Conservation (phyloP, 1,140 invertebrate species). For the Bombus confusus region DNA sequence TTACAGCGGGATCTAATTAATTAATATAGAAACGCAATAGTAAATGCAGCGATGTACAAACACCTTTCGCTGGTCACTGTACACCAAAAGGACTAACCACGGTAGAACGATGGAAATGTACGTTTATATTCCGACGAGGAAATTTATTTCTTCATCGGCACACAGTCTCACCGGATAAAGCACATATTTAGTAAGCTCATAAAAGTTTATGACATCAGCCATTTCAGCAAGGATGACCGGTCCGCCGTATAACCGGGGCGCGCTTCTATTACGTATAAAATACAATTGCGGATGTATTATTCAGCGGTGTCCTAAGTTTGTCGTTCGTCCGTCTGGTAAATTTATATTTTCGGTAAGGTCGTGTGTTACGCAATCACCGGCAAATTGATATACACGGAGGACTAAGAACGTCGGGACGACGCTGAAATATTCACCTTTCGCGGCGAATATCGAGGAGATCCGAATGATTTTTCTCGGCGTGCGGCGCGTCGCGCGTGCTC, state of each 20-base stretch:
- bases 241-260: background rate
- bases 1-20: too few species aligned
- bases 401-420: background rate
- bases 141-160: background rate
- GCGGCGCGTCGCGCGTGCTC: conserved; percentile 27
- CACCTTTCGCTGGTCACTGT: too few species aligned
- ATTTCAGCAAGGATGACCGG: background rate
- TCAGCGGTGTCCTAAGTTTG: conserved; percentile 1
- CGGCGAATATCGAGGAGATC: conserved; percentile 60
- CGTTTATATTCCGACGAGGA: background rate
- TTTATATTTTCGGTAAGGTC: conserved; percentile 24
- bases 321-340: background rate
- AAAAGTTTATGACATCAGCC: background rate
- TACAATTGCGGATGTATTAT: conserved; percentile 26
- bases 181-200: conserved; percentile 8
- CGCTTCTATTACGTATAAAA: conserved; percentile 15
- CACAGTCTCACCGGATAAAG: background rate
- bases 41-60: too few species aligned
- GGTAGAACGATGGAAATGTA: background rate
- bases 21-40: too few species aligned
- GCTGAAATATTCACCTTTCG: conserved; percentile 59
- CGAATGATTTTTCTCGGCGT: conserved; percentile 65
- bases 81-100: too few species aligned
- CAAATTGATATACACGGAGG: conserved; percentile 43
- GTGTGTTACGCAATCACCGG: conserved; percentile 22